These are phyloP conservation scores for Papilio xuthus DNA, from an alignment of 1,140 invertebrate genomes.

Conservation along the genomic window DNA sequence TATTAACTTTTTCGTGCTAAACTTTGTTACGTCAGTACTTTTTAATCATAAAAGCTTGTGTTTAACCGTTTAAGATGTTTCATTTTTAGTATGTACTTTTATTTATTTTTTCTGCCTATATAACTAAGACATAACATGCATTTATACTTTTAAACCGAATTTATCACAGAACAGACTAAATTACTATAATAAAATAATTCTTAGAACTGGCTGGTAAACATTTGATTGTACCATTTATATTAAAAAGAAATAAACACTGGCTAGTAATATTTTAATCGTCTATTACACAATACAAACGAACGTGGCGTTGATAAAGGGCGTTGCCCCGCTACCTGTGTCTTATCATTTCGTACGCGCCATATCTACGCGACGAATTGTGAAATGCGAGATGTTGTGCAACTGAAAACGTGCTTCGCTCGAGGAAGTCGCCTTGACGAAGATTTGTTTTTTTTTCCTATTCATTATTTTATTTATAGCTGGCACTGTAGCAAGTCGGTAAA, in stretches of 20 bases:
- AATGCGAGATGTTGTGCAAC: constrained; percentile 43
- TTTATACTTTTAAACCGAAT: not conserved
- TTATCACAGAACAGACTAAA: not conserved
- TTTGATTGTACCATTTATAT: constrained; percentile 10
- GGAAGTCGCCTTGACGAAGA: constrained; percentile 20
- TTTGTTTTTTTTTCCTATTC: constrained; percentile 23
- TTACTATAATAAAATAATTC: not conserved
- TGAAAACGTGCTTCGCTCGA: constrained; percentile 30
- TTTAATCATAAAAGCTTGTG: not conserved
- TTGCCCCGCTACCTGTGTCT: constrained; percentile 44
- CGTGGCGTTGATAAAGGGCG: constrained; percentile 40
- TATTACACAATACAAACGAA: constrained; percentile 34
- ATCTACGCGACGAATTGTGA: constrained; percentile 43
- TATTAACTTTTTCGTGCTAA: no score
- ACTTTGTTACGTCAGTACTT: not conserved
- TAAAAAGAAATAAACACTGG: not conserved
- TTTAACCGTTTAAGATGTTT: not conserved
- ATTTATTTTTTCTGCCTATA: not conserved
- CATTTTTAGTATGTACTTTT: not conserved
- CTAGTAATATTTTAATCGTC: constrained; percentile 29
- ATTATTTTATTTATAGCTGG: constrained; percentile 26
- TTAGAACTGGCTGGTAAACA: not conserved
- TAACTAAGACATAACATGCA: no score
- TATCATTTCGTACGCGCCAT: constrained; percentile 44
- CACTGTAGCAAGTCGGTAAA: not conserved